Percentiles rank a stretch among this genome's conserved stretches.
These are phyloP conservation scores for Chaetorhynchus papuensis DNA, from an alignment of 2,113 vertebrate genomes.

Conservation along the genomic window DNA sequence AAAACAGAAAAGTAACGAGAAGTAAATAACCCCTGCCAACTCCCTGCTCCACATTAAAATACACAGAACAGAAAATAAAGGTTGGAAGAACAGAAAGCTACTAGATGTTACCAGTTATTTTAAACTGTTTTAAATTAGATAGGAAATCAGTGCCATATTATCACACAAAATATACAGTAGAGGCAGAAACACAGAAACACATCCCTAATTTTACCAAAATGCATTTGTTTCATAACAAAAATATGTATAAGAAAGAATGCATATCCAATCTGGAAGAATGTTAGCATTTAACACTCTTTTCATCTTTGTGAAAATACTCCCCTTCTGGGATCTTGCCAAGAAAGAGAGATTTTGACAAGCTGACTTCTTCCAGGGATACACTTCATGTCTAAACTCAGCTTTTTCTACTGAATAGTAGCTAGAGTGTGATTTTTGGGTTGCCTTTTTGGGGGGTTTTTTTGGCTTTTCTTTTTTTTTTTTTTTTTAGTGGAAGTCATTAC, in stretches of 20 bases:
- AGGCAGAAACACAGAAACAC: slow-evolving; percentile 2
- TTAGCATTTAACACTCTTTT: slow-evolving; percentile 53
- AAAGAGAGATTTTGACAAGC: slow-evolving; percentile 18
- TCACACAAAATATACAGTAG: slow-evolving; percentile 18
- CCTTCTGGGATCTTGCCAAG: slow-evolving; percentile 11
- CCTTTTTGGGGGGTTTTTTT: background rate
- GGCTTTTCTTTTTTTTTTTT: background rate
- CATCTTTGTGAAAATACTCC: slow-evolving; percentile 46
- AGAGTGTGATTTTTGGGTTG: background rate
- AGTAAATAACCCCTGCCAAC: background rate
- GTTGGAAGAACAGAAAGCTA: background rate
- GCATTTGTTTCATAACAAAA: slow-evolving; percentile 52
- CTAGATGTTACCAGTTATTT: slow-evolving; percentile 33
- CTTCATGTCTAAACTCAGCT: background rate
- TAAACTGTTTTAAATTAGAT: slow-evolving; percentile 26
- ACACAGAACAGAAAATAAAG: background rate
- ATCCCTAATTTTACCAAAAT: slow-evolving; percentile 40
- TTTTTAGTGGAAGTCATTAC: background rate
- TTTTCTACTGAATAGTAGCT: background rate
- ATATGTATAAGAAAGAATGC: slow-evolving; percentile 39
- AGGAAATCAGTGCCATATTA: slow-evolving; percentile 19
- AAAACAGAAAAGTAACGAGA: background rate
- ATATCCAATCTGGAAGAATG: slow-evolving; percentile 34
- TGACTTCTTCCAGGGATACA: slow-evolving; percentile 20
- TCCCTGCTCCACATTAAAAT: background rate